Base-by-base conservation (phyloP, 2,797 vertebrate genomes). In the Esox lucius region DNA sequence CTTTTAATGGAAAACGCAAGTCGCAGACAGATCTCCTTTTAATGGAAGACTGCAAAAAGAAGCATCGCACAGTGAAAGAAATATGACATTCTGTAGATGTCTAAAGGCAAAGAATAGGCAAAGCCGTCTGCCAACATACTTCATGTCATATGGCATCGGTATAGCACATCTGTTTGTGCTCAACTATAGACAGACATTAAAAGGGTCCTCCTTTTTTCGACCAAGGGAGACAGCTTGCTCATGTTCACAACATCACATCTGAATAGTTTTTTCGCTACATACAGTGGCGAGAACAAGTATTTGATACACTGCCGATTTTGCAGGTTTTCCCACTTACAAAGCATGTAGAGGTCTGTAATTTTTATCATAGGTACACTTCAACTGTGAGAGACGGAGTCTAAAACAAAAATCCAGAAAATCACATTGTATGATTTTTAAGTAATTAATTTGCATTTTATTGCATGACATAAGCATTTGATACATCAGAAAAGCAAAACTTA, bases 11-110 rank as follows among this genome's bases (percentile, higher is more conserved):
- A 77, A 75, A 78, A 80, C 73, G 75, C 71, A 68, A 53, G 61
- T 76, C 74, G 78, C 74, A 69, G 73, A 79, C 75, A 78, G 81
- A 74, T 79, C 82, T 74, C 75, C 75, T 75, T 75, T 81, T 77
- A 75, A 84, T 86, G 87, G 89, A 90, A 89, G 89, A 90, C 87
- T 87, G 86, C 84, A 87, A 82, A 82, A 81, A 83, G 79, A 86
- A 87, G 70, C 78, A 78, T 79, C 76, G 78, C 78, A 84, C 84
- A 85, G 81, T 83, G 79, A 82, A 62, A 46, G 31, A 79, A 73
- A 77, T 53, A 64, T 35, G 42, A 71, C 46, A 28, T 76, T 76
- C 26, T n/a, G 68, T 67, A 67, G 65, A 39, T 75, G 73, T 42
- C 75, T 74, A 66, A 76, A 73, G 51, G 39, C 75, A 71, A 65